phyloP scores from a whole-genome alignment of 2,113 vertebrate genomes.

The Eclectus roratus region DNA sequence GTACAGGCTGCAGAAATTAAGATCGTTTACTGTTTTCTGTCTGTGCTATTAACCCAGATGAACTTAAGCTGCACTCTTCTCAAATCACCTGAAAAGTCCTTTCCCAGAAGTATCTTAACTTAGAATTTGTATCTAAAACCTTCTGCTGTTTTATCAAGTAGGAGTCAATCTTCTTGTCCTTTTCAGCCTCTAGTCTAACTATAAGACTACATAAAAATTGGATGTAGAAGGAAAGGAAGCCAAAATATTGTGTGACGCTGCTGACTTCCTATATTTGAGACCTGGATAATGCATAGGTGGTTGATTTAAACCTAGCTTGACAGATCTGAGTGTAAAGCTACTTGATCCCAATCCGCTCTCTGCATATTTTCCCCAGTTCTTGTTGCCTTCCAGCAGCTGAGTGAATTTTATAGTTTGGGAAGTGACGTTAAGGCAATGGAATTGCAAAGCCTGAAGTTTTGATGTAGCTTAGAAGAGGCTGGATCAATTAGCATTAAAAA shows the following conservation, averaged over 20 bases:
- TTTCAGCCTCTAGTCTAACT: neutral
- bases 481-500: rapidly evolving
- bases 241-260: neutral
- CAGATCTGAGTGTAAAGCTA: neutral
- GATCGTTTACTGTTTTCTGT: neutral
- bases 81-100: neutral
- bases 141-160: neutral
- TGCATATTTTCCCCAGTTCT: neutral
- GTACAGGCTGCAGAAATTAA: neutral
- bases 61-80: neutral
- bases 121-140: neutral
- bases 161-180: neutral
- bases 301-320: neutral
- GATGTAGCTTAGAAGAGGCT: neutral
- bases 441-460: neutral
- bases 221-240: neutral
- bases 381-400: neutral
- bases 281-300: neutral
- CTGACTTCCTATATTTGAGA: neutral
- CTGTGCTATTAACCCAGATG: neutral
- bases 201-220: neutral
- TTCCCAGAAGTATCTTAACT: neutral
- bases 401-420: neutral
- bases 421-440: neutral
- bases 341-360: neutral